Conservation (phyloP, 2,888 invertebrate species). For the Abscondita cerata region DNA sequence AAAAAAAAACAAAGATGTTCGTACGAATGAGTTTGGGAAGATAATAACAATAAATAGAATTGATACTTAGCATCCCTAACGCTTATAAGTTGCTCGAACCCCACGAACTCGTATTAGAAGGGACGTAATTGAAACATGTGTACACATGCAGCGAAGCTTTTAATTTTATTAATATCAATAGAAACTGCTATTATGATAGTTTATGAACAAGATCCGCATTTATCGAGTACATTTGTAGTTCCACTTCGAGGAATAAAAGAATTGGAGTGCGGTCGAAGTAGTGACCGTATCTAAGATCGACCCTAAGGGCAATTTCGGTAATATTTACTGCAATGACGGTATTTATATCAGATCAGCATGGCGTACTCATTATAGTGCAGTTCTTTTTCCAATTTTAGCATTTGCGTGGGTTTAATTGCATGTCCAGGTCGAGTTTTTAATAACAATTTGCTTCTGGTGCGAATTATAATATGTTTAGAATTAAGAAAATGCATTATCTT, state of each 20-base stretch:
- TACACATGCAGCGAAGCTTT: conserved; percentile 9
- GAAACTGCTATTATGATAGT: conserved; percentile 12
- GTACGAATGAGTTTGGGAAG: too few relatives aligned
- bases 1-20: too few relatives aligned
- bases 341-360: conserved; percentile 36
- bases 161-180: conserved; percentile 16
- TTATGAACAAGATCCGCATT: conserved; percentile 37
- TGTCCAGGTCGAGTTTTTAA: conserved; percentile 17
- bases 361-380: conserved; percentile 33
- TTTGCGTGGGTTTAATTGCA: conserved; percentile 39
- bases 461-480: conserved; percentile 20
- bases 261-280: conserved; percentile 33
- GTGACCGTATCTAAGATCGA: conserved; percentile 34
- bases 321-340: conserved; percentile 32
- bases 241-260: conserved; percentile 34
- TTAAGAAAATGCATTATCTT: conserved; percentile 23
- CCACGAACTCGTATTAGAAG: too few relatives aligned
- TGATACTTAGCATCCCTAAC: too few relatives aligned
- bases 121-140: conserved; percentile 10
- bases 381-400: conserved; percentile 32
- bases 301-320: conserved; percentile 32
- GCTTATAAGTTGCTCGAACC: too few relatives aligned
- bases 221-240: conserved; percentile 33
- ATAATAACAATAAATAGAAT: too few relatives aligned
- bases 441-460: conserved; percentile 28